A percentile compares a stretch with the other conserved stretches of the same genome.
These are phyloP conservation scores for Sminthurinus aureus DNA, from an alignment of 2,888 invertebrate genomes.

Conservation along the genomic window DNA sequence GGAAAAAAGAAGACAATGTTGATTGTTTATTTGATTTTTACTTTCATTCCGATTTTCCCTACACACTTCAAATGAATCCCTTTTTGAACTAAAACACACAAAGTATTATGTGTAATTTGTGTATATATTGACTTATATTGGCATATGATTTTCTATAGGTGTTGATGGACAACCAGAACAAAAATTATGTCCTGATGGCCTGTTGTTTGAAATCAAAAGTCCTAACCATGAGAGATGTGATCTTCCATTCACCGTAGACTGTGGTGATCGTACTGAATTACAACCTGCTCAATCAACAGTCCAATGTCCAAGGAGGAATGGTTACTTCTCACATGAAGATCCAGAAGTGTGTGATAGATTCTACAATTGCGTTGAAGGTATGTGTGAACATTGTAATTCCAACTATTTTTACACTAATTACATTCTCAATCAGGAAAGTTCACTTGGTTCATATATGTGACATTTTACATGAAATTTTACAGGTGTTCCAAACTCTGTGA, in stretches of 20 bases:
- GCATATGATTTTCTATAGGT: constrained; percentile 16
- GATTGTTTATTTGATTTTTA: too few relatives aligned
- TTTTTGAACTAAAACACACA: too few relatives aligned
- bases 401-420: too few relatives aligned
- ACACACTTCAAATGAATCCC: too few relatives aligned
- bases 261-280: constrained; percentile 84
- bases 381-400: background rate
- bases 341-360: constrained; percentile 81
- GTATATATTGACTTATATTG: too few relatives aligned
- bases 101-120: too few relatives aligned
- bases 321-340: constrained; percentile 91
- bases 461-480: background rate
- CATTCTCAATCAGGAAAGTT: background rate
- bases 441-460: background rate
- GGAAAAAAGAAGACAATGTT: too few relatives aligned
- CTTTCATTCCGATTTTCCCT: too few relatives aligned
- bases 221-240: constrained; percentile 91
- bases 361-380: constrained; percentile 75
- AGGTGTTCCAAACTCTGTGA: constrained; percentile 76
- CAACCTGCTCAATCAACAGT: constrained; percentile 78
- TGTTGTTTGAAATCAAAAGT: constrained; percentile 85
- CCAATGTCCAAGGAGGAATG: constrained; percentile 84
- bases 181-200: constrained; percentile 85
- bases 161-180: constrained; percentile 74
- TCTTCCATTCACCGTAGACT: constrained; percentile 85